phyloP scores from a whole-genome alignment of 1,140 invertebrate genomes.

The Drosophila bifasciata region DNA sequence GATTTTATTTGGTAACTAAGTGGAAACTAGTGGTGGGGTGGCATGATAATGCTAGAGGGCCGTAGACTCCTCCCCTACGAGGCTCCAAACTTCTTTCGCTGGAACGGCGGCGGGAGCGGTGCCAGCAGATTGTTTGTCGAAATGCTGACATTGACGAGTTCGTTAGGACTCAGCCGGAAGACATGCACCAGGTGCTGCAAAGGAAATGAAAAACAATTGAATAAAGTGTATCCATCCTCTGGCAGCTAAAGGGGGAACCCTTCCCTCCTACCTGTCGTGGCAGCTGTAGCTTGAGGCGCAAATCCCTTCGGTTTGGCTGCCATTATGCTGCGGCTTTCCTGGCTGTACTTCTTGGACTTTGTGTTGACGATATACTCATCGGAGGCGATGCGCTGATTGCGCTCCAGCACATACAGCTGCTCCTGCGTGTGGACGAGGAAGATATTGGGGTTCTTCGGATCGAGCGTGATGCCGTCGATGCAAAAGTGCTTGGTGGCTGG shows the following conservation, averaged over 20 bases:
- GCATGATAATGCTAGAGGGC: constrained; percentile 5
- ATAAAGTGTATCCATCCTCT: too few species aligned
- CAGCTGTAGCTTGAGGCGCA: constrained; percentile 11
- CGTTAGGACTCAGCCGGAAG: constrained; percentile 85
- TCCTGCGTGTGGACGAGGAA: constrained; percentile 88
- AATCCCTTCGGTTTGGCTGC: neutral
- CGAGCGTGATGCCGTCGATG: constrained; percentile 86
- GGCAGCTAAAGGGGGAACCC: too few species aligned
- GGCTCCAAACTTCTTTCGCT: constrained; percentile 87
- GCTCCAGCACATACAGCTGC: constrained; percentile 86
- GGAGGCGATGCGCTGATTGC: neutral
- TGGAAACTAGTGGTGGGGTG: constrained; percentile 29
- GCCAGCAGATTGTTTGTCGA: constrained; percentile 87
- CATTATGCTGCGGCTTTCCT: neutral
- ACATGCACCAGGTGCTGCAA: constrained; percentile 88
- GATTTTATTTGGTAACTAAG: constrained; percentile 61
- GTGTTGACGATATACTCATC: neutral
- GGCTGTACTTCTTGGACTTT: constrained; percentile 30
- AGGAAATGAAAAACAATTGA: constrained; percentile 13
- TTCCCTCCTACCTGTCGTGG: constrained; percentile 29
- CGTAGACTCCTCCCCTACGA: constrained; percentile 60
- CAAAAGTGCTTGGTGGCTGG: constrained; percentile 59
- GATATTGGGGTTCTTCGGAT: constrained; percentile 86
- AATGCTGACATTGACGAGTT: constrained; percentile 89
- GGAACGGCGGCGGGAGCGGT: constrained; percentile 87